A percentile compares a stretch with the other conserved stretches of the same genome.
Evolutionary conservation across 1,140 invertebrate genomes (phyloP).

Genomic region (Pristionchus pacificus): DNA sequence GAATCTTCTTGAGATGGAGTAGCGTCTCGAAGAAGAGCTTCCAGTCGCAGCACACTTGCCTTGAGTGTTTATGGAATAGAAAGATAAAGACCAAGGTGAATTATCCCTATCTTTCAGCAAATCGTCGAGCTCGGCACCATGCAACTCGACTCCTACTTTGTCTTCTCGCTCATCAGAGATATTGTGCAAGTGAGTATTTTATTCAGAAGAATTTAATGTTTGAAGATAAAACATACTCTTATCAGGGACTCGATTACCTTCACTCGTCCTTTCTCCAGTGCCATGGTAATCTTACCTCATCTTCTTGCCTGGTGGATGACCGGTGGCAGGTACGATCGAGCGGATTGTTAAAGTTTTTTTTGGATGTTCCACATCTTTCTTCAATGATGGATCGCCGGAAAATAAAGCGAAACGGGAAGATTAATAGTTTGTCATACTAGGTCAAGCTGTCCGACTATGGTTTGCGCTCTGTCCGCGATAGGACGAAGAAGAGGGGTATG

Average conservation of each 20-base stretch:
- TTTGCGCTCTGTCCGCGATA: not conserved
- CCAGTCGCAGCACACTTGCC: not conserved
- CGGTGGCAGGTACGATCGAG: not conserved
- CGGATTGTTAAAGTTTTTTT: too few relatives aligned
- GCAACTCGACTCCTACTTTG: not conserved
- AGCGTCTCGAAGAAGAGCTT: not conserved
- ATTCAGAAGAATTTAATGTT: too few relatives aligned
- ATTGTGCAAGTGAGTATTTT: not conserved
- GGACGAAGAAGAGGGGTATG: not conserved
- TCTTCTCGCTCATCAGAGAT: not conserved
- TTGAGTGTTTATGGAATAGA: not conserved
- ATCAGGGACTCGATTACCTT: not conserved
- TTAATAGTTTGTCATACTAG: too few relatives aligned
- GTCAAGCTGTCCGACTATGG: not conserved
- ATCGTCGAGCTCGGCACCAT: not conserved
- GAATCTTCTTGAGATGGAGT: not conserved
- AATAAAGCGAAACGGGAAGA: too few relatives aligned
- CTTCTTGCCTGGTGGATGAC: not conserved
- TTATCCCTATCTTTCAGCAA: not conserved
- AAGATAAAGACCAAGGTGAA: not conserved
- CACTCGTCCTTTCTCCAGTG: not conserved
- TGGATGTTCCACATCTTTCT: not conserved
- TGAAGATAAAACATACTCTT: not conserved
- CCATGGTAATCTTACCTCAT: not conserved
- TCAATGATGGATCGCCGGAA: not conserved